Evolutionary conservation across 2,797 vertebrate species (phyloP), one percentile per base, ranked within the genome.

Genomic region (Sebastes ruberrimus): DNA sequence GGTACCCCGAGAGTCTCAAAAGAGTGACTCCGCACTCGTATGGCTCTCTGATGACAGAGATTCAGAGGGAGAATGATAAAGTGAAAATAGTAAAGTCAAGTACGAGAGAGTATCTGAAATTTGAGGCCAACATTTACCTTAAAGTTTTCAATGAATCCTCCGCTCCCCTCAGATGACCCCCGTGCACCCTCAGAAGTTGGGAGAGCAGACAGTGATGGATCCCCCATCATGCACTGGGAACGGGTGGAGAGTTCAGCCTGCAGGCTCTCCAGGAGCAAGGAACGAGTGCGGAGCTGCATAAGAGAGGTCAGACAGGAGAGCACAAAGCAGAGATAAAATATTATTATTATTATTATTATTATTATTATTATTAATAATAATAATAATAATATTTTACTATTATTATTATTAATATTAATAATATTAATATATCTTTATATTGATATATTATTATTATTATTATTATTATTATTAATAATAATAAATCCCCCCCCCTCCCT

Each of bases 1-100:
- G 94, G 93, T 1, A 91, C 94, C 10, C 96, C 96, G 76, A 97
- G 94, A 66, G 95, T 96, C 86, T 98, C 97, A 87, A 98, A 96
- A 18, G 97, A 97, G 91, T 98, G 97, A 89, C 97, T 98, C 73
- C 97, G 94, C 57, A 97, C 97, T 86, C 97, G 91, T 83, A 98
- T 97, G 86, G 97, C 97, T 87, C 97, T 95, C 97, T 98, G 4
- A 74, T 32, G 23, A 60, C 53, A 53, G 13, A 86, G 14, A 68
- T 38, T n/a, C 28, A 71, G 18, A 42, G 23, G 5, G 25, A 22
- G 49, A 4, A 22, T 8, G 1, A 1, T 20, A 2, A 27, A 38
- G 16, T 32, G 2, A 78, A 69, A 71, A n/a, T 0, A 18, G 5
- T 25, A 1, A 64, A 74, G 6, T 62, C 20, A 74, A 38, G 13